These are phyloP conservation scores for Drosophila arizonae DNA, from an alignment of 1,140 invertebrate genomes.

Conservation along the genomic window DNA sequence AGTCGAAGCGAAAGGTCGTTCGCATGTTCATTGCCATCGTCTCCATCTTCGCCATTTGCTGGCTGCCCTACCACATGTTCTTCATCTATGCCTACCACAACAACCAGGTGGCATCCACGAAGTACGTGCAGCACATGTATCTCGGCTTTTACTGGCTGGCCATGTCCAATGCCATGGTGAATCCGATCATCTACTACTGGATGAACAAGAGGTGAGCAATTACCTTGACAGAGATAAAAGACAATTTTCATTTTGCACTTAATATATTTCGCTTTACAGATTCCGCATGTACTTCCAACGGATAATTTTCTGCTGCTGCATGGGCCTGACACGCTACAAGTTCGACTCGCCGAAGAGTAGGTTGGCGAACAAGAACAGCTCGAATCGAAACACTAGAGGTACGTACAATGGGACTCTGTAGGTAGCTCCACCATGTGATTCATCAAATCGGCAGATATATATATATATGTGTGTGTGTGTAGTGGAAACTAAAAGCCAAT, in stretches of 20 bases:
- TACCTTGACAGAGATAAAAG: too few species aligned
- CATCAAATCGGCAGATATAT: constrained; percentile 15
- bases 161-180: constrained; percentile 96
- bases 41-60: constrained; percentile 92
- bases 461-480: neutral
- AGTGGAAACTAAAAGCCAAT: constrained; percentile 72
- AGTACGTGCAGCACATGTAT: constrained; percentile 91
- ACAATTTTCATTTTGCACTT: too few species aligned
- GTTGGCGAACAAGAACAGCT: constrained; percentile 68
- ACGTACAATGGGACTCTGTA: constrained; percentile 19
- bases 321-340: constrained; percentile 49
- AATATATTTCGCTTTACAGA: constrained; percentile 56
- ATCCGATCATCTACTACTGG: constrained; percentile 96
- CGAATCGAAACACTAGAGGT: constrained; percentile 68
- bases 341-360: constrained; percentile 67
- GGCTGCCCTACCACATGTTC: constrained; percentile 94
- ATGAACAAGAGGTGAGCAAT: constrained; percentile 90
- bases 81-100: constrained; percentile 93
- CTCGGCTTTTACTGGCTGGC: constrained; percentile 95
- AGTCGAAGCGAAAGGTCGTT: constrained; percentile 93
- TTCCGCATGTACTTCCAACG: constrained; percentile 85
- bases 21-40: constrained; percentile 84
- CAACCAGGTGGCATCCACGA: constrained; percentile 87
- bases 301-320: constrained; percentile 84
- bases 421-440: constrained; percentile 20